These are phyloP conservation scores for Hippolais icterina DNA, from an alignment of 2,113 vertebrate genomes.

Conservation along the genomic window DNA sequence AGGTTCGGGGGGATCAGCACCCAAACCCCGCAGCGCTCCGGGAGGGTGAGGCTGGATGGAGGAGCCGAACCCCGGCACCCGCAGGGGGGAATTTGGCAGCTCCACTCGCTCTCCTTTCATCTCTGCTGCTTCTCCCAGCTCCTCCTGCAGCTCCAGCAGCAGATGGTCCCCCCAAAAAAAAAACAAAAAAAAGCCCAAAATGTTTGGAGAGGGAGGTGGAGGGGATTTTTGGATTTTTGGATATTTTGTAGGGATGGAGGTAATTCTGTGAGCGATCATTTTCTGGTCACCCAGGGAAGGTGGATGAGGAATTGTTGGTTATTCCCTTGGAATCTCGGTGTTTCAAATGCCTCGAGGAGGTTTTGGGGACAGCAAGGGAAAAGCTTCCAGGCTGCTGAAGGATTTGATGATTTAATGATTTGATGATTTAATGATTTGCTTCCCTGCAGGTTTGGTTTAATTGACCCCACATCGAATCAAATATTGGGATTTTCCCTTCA, in stretches of 20 bases:
- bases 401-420: neutral
- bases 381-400: neutral
- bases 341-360: neutral
- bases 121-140: neutral
- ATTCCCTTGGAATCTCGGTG: neutral
- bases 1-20: rapidly evolving
- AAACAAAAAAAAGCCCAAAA: neutral
- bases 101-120: neutral
- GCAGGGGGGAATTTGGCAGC: neutral
- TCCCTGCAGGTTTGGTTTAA: neutral
- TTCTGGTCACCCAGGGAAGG: rapidly evolving
- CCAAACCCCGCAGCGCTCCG: neutral
- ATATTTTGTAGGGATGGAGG: neutral
- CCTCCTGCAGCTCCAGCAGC: neutral
- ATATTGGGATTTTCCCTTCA: neutral
- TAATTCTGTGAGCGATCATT: rapidly evolving
- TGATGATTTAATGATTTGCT: neutral
- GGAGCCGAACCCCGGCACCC: neutral
- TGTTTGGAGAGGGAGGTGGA: neutral
- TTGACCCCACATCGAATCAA: neutral
- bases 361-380: neutral
- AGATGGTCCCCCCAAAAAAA: neutral
- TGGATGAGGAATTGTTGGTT: neutral
- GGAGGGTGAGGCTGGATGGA: neutral
- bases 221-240: neutral